Evolutionary conservation across 2,797 vertebrate genomes (phyloP).

Genomic region (Acropternis orthonyx): DNA sequence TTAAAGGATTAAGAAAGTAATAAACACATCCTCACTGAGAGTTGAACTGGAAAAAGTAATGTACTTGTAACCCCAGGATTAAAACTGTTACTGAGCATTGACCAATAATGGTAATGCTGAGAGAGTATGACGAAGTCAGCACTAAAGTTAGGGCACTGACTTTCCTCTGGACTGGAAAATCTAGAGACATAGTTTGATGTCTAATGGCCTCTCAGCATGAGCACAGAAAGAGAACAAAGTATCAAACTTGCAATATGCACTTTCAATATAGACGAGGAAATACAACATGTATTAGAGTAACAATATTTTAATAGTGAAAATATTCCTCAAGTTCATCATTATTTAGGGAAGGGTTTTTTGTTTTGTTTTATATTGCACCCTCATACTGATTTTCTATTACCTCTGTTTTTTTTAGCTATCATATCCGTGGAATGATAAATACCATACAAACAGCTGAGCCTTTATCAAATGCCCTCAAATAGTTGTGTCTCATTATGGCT

Average conservation of each 20-base stretch:
- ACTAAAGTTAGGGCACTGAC: background rate
- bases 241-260: background rate
- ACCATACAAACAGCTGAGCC: background rate
- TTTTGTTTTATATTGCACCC: background rate
- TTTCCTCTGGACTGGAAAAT: background rate
- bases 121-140: background rate
- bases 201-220: background rate
- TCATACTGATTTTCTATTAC: background rate
- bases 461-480: conserved; percentile 11
- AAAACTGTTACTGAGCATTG: background rate
- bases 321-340: background rate
- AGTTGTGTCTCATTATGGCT: background rate
- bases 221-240: background rate
- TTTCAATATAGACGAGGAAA: background rate
- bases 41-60: background rate
- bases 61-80: background rate
- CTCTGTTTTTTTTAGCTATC: background rate
- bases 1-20: background rate
- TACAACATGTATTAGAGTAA: background rate
- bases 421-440: conserved; percentile 8
- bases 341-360: background rate
- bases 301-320: background rate
- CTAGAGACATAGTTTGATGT: background rate
- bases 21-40: background rate
- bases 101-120: background rate